Evolutionary conservation across 2,113 vertebrate species (phyloP).

Genomic region (Podiceps cristatus): DNA sequence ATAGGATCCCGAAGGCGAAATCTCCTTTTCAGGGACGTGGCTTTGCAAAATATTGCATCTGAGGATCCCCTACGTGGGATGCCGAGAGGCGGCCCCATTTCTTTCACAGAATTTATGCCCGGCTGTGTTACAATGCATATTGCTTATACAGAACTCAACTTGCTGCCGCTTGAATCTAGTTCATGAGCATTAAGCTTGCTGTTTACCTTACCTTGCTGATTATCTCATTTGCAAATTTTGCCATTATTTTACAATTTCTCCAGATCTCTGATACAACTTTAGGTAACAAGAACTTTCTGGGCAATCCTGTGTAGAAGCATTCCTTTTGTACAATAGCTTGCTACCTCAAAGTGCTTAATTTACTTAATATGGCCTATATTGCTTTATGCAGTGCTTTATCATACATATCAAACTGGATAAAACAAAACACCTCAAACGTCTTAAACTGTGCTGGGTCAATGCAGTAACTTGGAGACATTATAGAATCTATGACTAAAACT

Average conservation of each 20-base stretch:
- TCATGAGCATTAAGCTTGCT: not conserved
- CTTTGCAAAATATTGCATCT: not conserved
- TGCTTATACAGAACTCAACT: not conserved
- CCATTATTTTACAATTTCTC: not conserved
- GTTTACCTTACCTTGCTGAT: not conserved
- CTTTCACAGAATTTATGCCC: not conserved
- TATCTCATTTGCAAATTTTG: not conserved
- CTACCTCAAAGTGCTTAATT: not conserved
- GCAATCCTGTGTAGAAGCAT: not conserved
- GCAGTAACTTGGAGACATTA: not conserved
- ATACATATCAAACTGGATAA: not conserved
- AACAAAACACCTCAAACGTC: not conserved
- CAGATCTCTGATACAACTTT: accelerated
- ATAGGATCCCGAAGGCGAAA: not conserved
- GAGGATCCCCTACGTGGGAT: not conserved
- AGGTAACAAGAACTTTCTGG: not conserved
- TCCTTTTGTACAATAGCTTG: not conserved
- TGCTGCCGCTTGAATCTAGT: not conserved
- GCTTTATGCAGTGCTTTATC: not conserved
- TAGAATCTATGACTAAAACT: not conserved
- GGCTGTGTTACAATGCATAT: not conserved
- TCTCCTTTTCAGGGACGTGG: not conserved
- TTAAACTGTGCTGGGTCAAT: not conserved
- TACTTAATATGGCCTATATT: not conserved
- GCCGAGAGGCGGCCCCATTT: accelerated